A percentile compares a stretch with the other conserved stretches of the same genome.
These are phyloP conservation scores for Subacronicta megacephala DNA, from an alignment of 2,888 invertebrate genomes.

Conservation along the genomic window DNA sequence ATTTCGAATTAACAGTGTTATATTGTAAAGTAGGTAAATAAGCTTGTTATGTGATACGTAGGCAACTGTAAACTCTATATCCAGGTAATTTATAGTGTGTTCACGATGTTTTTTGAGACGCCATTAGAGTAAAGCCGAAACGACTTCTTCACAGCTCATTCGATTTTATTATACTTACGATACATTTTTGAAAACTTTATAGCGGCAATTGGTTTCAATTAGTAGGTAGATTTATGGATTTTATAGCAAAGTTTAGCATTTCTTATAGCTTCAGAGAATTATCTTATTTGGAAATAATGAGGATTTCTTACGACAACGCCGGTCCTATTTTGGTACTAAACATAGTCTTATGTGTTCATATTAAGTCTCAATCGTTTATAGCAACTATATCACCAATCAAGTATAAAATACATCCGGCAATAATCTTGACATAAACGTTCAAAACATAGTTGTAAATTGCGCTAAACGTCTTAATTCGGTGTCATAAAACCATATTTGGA, in stretches of 20 bases:
- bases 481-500: conserved; percentile 36
- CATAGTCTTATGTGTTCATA: conserved; percentile 8
- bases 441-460: conserved; percentile 26
- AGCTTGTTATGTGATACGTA: too few species aligned
- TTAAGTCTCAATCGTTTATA: conserved; percentile 17
- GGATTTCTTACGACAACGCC: conserved; percentile 15
- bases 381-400: conserved; percentile 18
- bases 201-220: conserved; percentile 9
- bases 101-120: too few species aligned
- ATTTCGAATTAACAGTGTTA: too few species aligned
- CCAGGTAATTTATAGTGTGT: too few species aligned
- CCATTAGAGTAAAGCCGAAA: too few species aligned
- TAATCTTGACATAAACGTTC: conserved; percentile 15
- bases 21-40: too few species aligned
- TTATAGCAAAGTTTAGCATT: conserved; percentile 9
- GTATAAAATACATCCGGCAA: conserved; percentile 15
- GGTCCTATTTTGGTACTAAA: background rate
- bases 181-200: background rate
- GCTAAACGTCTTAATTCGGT: conserved; percentile 47
- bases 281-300: conserved; percentile 14
- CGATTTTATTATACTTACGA: too few species aligned
- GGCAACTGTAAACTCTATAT: too few species aligned
- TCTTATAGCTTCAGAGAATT: conserved; percentile 19
- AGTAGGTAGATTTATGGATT: background rate
- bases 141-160: too few species aligned